These are phyloP conservation scores for Synergus itoensis DNA, from an alignment of 2,888 invertebrate genomes.

Conservation along the genomic window DNA sequence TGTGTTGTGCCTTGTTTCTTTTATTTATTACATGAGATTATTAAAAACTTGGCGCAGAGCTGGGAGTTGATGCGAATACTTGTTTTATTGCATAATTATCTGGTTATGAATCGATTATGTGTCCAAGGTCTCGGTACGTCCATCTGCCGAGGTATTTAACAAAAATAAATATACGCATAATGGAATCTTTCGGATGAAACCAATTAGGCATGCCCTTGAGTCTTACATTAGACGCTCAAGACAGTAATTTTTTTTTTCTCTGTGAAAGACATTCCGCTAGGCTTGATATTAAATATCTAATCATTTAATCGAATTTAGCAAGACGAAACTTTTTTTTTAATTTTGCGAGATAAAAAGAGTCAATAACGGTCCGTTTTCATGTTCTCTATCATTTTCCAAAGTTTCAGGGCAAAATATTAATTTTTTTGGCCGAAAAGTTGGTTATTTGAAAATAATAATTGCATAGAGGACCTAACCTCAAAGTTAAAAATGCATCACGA, in stretches of 20 bases:
- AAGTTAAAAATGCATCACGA: no score
- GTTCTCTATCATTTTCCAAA: no score
- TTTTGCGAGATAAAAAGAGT: no score
- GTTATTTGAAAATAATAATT: no score
- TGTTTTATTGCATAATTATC: constrained; percentile 48
- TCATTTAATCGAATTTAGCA: no score
- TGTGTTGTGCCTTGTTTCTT: no score
- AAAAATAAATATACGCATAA: constrained; percentile 43
- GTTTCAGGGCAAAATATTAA: no score
- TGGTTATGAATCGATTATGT: constrained; percentile 46
- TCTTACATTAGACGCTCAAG: not conserved
- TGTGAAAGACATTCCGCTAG: not conserved
- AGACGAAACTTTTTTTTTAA: no score
- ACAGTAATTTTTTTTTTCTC: not conserved
- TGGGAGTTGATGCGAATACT: not conserved
- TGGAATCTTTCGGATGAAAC: not conserved
- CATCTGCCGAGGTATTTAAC: constrained; percentile 45
- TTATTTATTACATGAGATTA: not conserved
- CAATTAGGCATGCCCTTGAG: not conserved
- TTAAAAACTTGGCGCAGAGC: not conserved
- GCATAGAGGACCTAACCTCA: no score
- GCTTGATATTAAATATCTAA: not conserved
- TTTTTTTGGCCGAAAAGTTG: no score
- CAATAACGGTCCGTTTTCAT: no score
- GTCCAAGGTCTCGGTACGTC: constrained; percentile 48